Conservation (phyloP, 2,888 invertebrate species). For the Pammene aurita region DNA sequence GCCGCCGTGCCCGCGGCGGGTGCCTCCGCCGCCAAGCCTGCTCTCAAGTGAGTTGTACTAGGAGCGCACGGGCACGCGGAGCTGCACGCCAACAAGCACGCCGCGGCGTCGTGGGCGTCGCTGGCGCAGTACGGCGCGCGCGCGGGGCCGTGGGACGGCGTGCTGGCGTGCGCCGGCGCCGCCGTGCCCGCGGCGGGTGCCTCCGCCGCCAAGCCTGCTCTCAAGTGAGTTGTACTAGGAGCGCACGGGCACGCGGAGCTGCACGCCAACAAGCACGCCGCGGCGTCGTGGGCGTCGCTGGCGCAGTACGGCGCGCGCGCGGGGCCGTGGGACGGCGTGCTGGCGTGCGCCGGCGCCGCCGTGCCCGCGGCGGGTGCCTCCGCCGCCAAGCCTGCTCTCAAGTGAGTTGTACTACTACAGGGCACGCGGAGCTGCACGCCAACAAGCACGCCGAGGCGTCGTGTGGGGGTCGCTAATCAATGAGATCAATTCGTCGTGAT, state of each 20-base stretch:
- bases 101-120: constrained; percentile 55
- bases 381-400: constrained; percentile 55
- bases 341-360: constrained; percentile 60
- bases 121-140: constrained; percentile 58
- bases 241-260: constrained; percentile 45
- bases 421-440: constrained; percentile 47
- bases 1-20: constrained; percentile 48
- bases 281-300: constrained; percentile 58
- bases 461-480: constrained; percentile 62
- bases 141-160: constrained; percentile 70
- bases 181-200: constrained; percentile 45
- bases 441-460: constrained; percentile 46
- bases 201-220: constrained; percentile 48
- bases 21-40: constrained; percentile 46
- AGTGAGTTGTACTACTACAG: constrained; percentile 57
- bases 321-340: constrained; percentile 72
- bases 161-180: constrained; percentile 61
- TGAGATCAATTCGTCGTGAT: too few relatives aligned
- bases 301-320: constrained; percentile 55
- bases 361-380: constrained; percentile 43
- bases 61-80: constrained; percentile 45
- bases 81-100: constrained; percentile 42
- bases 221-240: constrained; percentile 61
- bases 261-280: constrained; percentile 42
- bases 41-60: constrained; percentile 62